These are phyloP conservation scores for Drosophila leontia DNA, from an alignment of 1,140 invertebrate species.

Conservation along the genomic window DNA sequence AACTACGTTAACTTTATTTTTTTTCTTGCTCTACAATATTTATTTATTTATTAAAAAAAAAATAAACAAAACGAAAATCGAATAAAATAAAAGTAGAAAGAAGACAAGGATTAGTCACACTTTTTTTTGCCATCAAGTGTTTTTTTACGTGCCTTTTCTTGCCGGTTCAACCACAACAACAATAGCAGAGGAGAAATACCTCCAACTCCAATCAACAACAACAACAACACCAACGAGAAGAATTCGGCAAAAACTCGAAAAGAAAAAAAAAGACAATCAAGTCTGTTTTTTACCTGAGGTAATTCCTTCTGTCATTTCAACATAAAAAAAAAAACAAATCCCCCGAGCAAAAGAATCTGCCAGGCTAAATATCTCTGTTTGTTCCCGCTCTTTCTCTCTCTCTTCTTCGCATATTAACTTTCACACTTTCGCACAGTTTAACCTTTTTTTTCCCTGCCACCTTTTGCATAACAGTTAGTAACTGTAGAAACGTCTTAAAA, in stretches of 20 bases:
- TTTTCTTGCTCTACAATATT: slow-evolving; percentile 38
- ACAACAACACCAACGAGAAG: slow-evolving; percentile 15
- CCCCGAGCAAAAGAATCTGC: slow-evolving; percentile 20
- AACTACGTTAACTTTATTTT: slow-evolving; percentile 38
- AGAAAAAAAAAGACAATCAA: not conserved
- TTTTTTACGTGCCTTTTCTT: slow-evolving; percentile 46
- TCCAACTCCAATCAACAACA: slow-evolving; percentile 3
- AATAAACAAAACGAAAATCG: slow-evolving; percentile 1
- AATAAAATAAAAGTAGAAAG: slow-evolving; percentile 23
- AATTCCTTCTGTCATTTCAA: slow-evolving; percentile 37
- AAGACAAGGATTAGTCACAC: slow-evolving; percentile 67
- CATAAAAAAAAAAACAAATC: slow-evolving; percentile 11
- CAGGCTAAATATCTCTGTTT: slow-evolving; percentile 8
- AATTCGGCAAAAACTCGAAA: slow-evolving; percentile 30
- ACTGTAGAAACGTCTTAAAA: slow-evolving; percentile 16
- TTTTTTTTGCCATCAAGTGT: slow-evolving; percentile 34
- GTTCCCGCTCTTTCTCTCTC: slow-evolving; percentile 9
- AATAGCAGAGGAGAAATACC: slow-evolving; percentile 10
- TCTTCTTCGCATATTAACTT: slow-evolving; percentile 42
- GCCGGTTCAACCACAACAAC: slow-evolving; percentile 49
- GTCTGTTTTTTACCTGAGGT: slow-evolving; percentile 40
- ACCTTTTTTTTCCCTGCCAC: not conserved
- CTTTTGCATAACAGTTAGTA: slow-evolving; percentile 49
- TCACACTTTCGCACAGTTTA: slow-evolving; percentile 60
- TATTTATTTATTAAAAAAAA: slow-evolving; percentile 37